Percentiles rank a stretch among this genome's conserved stretches.
Evolutionary conservation across 2,888 invertebrate species (phyloP).

Genomic region (Drosophila planitibia): DNA sequence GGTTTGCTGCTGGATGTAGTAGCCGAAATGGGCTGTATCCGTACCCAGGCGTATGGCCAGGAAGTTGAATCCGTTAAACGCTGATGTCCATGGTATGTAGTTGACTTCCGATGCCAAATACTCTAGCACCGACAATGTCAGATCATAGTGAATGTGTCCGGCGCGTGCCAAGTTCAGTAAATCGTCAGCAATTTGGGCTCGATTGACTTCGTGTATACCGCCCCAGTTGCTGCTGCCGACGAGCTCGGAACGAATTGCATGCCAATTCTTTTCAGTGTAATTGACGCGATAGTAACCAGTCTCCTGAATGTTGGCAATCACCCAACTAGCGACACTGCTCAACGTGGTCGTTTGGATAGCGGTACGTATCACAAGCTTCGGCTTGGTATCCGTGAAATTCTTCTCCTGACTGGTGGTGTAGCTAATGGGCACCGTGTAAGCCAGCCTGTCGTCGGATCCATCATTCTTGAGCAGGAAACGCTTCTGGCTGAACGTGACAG

Average conservation of each 20-base stretch:
- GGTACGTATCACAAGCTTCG: conserved; percentile 66
- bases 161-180: conserved; percentile 90
- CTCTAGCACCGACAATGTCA: conserved; percentile 88
- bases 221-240: conserved; percentile 55
- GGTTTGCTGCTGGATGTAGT: conserved; percentile 86
- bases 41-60: conserved; percentile 81
- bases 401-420: conserved; percentile 72
- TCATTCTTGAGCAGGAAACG: conserved; percentile 81
- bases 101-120: conserved; percentile 90
- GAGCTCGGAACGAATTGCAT: conserved; percentile 65
- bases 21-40: conserved; percentile 69
- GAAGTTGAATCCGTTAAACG: conserved; percentile 86
- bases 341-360: conserved; percentile 7
- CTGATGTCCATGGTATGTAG: conserved; percentile 93
- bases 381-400: conserved; percentile 67
- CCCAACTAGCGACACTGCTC: conserved; percentile 57
- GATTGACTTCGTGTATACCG: conserved; percentile 88
- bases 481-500: conserved; percentile 72
- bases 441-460: conserved; percentile 51
- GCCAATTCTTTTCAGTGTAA: conserved; percentile 89
- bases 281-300: conserved; percentile 88
- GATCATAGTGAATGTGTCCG: conserved; percentile 87
- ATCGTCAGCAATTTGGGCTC: conserved; percentile 94
- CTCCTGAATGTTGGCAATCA: conserved; percentile 83
- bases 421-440: conserved; percentile 82